phyloP scores from a whole-genome alignment of 1,140 invertebrate genomes.

The Heliothis virescens region DNA sequence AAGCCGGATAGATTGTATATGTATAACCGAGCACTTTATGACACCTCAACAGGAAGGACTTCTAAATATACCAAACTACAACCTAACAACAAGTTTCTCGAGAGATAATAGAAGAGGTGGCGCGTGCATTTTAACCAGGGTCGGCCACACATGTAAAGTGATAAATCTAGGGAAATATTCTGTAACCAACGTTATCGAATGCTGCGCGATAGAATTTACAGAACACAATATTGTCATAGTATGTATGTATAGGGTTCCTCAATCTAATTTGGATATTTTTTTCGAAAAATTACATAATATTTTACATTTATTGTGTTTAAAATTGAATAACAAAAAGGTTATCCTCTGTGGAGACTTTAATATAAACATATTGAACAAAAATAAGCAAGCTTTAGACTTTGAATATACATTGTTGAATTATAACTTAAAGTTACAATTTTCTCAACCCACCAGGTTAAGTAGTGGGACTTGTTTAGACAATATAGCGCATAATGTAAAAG shows the following conservation, averaged over 20 bases:
- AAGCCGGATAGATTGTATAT: conserved; percentile 39
- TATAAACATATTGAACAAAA: conserved; percentile 44
- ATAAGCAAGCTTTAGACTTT: conserved; percentile 40
- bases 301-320: conserved; percentile 1
- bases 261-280: conserved; percentile 28
- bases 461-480: conserved; percentile 52
- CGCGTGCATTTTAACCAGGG: conserved; percentile 45
- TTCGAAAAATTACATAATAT: conserved; percentile 15
- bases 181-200: neutral
- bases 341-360: conserved; percentile 50
- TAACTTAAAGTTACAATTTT: conserved; percentile 44
- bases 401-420: conserved; percentile 23
- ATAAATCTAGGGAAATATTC: neutral
- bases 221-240: conserved; percentile 47
- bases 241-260: conserved; percentile 52
- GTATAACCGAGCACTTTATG: conserved; percentile 53
- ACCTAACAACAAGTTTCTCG: conserved; percentile 37
- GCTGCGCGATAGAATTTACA: conserved; percentile 31
- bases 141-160: conserved; percentile 27
- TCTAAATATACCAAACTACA: conserved; percentile 47
- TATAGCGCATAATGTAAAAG: conserved; percentile 46
- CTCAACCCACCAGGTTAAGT: conserved; percentile 40
- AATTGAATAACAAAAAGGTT: conserved; percentile 36
- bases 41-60: conserved; percentile 6
- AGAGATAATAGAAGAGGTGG: conserved; percentile 49